A percentile compares a stretch with the other conserved stretches of the same genome.
Evolutionary conservation across 1,140 invertebrate species (phyloP).

Genomic region (Proctacanthus coquilletti): DNA sequence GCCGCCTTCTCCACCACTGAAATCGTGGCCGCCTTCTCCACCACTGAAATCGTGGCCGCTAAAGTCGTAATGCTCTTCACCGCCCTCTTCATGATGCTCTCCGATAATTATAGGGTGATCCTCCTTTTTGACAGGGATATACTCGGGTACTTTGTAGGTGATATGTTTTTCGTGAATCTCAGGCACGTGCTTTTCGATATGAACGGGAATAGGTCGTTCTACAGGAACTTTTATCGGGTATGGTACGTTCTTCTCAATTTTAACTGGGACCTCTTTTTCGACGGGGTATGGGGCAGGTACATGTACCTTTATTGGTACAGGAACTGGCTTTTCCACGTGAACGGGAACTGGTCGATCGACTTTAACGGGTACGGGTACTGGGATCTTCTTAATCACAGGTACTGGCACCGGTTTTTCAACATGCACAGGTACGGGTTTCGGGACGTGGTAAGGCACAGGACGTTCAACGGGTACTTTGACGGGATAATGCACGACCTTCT

Average conservation of each 20-base stretch:
- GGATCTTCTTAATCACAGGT: slow-evolving; percentile 37
- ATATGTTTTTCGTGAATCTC: slow-evolving; percentile 24
- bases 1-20: slow-evolving; percentile 4
- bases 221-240: slow-evolving; percentile 39
- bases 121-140: slow-evolving; percentile 23
- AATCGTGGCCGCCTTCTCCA: slow-evolving; percentile 6
- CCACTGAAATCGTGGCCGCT: slow-evolving; percentile 2
- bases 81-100: slow-evolving; percentile 15
- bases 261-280: slow-evolving; percentile 33
- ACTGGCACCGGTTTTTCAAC: slow-evolving; percentile 43
- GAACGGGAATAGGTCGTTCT: slow-evolving; percentile 32
- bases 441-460: slow-evolving; percentile 45
- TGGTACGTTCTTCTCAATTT: slow-evolving; percentile 39
- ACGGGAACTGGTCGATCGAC: slow-evolving; percentile 42
- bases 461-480: slow-evolving; percentile 52
- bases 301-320: slow-evolving; percentile 38
- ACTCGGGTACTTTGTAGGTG: slow-evolving; percentile 26
- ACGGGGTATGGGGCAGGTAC: slow-evolving; percentile 37
- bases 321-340: slow-evolving; percentile 40
- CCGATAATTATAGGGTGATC: slow-evolving; percentile 14
- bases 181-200: slow-evolving; percentile 31
- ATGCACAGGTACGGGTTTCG: slow-evolving; percentile 46
- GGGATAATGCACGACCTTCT: slow-evolving; percentile 52
- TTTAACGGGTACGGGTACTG: slow-evolving; percentile 36
- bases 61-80: slow-evolving; percentile 6